phyloP scores from a whole-genome alignment of 2,888 invertebrate species.

The Caradrina clavipalpis region DNA sequence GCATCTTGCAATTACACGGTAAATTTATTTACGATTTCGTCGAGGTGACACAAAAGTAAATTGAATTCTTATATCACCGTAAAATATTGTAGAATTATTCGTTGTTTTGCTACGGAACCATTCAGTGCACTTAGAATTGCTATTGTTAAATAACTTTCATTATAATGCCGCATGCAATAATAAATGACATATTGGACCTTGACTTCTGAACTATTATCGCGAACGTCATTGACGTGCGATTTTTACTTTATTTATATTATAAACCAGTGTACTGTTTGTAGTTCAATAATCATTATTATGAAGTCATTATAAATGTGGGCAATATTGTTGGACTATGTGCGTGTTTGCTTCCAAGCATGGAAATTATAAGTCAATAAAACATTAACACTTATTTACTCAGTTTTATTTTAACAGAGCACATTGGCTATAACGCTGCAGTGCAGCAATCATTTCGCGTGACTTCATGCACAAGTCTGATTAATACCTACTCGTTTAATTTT shows the following conservation, averaged over 20 bases:
- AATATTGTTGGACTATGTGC: constrained; percentile 20
- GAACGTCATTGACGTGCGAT: constrained; percentile 41
- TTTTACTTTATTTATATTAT: constrained; percentile 36
- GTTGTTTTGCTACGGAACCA: constrained; percentile 28
- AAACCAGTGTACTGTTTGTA: constrained; percentile 9
- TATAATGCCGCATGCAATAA: constrained; percentile 43
- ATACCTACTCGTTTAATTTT: constrained; percentile 26
- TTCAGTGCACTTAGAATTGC: constrained; percentile 12
- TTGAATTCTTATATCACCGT: constrained; percentile 40
- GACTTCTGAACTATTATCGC: constrained; percentile 51
- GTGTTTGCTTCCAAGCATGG: constrained; percentile 17
- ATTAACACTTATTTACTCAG: constrained; percentile 37
- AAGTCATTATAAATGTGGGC: constrained; percentile 14
- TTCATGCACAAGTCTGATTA: constrained; percentile 15
- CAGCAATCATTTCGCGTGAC: constrained; percentile 42
- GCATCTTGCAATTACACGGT: constrained; percentile 47
- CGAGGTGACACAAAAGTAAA: constrained; percentile 45
- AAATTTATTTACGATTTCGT: constrained; percentile 48
- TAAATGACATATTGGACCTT: constrained; percentile 45
- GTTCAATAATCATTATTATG: constrained; percentile 14
- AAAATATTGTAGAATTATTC: constrained; percentile 38
- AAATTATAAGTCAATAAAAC: constrained; percentile 25
- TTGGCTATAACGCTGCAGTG: constrained; percentile 3
- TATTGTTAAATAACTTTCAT: constrained; percentile 44
- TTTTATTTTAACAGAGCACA: constrained; percentile 15